Conservation (phyloP, 2,797 vertebrate species). For the Rhinoraja longicauda region DNA sequence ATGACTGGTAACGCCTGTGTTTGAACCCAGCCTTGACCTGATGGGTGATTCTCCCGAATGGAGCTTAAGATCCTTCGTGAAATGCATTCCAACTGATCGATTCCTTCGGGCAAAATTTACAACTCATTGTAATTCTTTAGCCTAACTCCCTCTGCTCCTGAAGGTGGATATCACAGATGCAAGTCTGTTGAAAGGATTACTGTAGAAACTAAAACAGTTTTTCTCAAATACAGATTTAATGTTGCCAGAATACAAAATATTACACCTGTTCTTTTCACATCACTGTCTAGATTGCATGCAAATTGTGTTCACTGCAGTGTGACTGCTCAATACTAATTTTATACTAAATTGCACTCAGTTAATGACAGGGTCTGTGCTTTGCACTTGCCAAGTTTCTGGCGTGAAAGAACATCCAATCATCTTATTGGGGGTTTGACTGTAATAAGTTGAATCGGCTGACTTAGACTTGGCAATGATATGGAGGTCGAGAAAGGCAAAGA, state of each 20-base stretch:
- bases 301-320: background rate
- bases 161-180: background rate
- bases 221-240: background rate
- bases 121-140: background rate
- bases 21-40: background rate
- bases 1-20: background rate
- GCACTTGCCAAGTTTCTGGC: background rate
- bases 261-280: background rate
- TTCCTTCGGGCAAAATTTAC: background rate
- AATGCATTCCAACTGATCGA: background rate
- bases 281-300: background rate
- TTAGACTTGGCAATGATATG: background rate
- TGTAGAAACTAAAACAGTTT: background rate
- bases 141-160: background rate
- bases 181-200: too few species aligned
- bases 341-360: background rate
- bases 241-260: background rate
- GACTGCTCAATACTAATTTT: background rate
- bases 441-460: background rate
- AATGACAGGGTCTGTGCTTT: background rate
- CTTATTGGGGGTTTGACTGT: background rate
- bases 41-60: background rate
- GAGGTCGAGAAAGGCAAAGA: background rate
- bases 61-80: background rate
- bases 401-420: background rate